Evolutionary conservation across 2,113 vertebrate genomes (phyloP).

Genomic region (Hemicordylus capensis): DNA sequence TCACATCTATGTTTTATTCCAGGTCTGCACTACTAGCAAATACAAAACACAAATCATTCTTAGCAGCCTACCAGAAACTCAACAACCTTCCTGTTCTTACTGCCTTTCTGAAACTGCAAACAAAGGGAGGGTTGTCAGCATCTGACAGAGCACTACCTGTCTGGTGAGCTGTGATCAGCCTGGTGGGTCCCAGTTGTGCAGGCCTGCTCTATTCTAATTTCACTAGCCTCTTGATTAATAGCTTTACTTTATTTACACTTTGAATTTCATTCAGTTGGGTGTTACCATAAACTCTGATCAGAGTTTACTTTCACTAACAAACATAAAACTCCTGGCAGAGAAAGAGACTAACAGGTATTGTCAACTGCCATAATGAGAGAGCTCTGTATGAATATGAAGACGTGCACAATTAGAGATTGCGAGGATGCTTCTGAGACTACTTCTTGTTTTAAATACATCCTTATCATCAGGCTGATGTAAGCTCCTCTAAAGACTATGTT

Average conservation of each 20-base stretch:
- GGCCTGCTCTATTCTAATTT: background rate
- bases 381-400: background rate
- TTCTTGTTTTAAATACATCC: background rate
- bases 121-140: background rate
- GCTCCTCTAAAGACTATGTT: background rate
- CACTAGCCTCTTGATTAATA: background rate
- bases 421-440: background rate
- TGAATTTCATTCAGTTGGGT: background rate
- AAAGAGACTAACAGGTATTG: background rate
- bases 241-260: background rate
- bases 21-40: background rate
- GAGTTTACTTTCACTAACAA: background rate
- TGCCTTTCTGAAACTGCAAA: background rate
- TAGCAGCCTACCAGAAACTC: background rate
- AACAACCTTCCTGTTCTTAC: background rate
- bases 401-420: background rate
- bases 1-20: background rate
- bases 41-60: background rate
- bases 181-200: background rate
- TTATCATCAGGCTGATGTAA: background rate
- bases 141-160: background rate
- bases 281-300: background rate
- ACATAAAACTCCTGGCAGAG: background rate
- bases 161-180: no score
- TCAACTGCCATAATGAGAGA: background rate